A percentile compares a stretch with the other conserved stretches of the same genome.
Evolutionary conservation across 2,888 invertebrate genomes (phyloP).

Genomic region (Apoda limacodes): DNA sequence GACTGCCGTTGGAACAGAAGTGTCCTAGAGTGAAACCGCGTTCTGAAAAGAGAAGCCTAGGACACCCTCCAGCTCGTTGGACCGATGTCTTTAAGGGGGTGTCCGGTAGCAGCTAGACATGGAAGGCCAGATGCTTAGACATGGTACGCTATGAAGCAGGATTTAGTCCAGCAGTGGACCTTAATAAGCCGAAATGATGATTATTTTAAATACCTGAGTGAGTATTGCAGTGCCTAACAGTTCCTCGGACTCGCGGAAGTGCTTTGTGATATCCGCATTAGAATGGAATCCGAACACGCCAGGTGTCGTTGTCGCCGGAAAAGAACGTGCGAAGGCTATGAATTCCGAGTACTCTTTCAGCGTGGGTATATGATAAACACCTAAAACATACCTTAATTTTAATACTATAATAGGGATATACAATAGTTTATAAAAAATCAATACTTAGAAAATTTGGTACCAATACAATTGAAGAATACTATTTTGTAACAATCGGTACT

Average conservation of each 20-base stretch:
- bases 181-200: too few species aligned
- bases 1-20: too few species aligned
- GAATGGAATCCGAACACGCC: conserved; percentile 93
- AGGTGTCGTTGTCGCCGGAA: conserved; percentile 84
- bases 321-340: conserved; percentile 72
- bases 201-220: conserved; percentile 83
- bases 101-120: too few species aligned
- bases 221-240: conserved; percentile 80
- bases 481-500: too few species aligned
- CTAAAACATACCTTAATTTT: conserved; percentile 34
- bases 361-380: conserved; percentile 78
- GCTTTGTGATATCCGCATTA: conserved; percentile 93
- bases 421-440: too few species aligned
- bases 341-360: conserved; percentile 80
- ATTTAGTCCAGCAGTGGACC: too few species aligned
- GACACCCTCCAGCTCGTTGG: too few species aligned
- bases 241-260: conserved; percentile 86
- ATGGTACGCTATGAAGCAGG: too few species aligned
- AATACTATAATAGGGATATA: background rate
- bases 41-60: too few species aligned
- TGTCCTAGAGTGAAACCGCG: too few species aligned
- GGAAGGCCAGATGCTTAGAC: too few species aligned
- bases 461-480: background rate
- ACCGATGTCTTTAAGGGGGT: too few species aligned
- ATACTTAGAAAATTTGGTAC: background rate